Evolutionary conservation across 2,113 vertebrate species (phyloP).

Genomic region (Pomatostomus ruficeps): DNA sequence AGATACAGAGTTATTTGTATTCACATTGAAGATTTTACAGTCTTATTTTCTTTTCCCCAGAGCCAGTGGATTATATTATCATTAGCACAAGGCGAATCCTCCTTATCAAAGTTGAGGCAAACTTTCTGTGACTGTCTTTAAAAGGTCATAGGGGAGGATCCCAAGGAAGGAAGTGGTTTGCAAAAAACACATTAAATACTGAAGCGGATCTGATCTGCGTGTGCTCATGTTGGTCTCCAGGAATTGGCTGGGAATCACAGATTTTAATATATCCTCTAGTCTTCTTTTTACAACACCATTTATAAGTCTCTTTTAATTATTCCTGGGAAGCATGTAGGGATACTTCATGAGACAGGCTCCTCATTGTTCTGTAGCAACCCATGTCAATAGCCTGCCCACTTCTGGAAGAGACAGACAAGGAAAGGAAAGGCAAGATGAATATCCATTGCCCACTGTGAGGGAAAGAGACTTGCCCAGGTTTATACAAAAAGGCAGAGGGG

Average conservation of each 20-base stretch:
- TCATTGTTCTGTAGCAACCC: background rate
- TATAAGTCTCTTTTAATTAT: background rate
- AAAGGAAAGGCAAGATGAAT: rapidly evolving
- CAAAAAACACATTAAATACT: background rate
- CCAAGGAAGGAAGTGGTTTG: background rate
- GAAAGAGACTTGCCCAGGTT: background rate
- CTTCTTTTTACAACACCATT: background rate
- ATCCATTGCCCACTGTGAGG: rapidly evolving
- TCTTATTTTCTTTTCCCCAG: rapidly evolving
- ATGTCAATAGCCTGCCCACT: background rate
- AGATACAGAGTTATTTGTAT: background rate
- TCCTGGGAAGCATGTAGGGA: background rate
- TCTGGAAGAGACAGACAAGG: background rate
- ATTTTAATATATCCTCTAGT: background rate
- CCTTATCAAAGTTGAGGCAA: background rate
- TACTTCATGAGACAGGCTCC: background rate
- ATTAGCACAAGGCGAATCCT: background rate
- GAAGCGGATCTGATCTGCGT: background rate
- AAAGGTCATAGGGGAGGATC: background rate
- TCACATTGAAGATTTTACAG: background rate
- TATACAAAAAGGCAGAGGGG: background rate
- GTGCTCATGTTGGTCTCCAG: background rate
- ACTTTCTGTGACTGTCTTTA: background rate
- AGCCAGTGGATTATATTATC: background rate
- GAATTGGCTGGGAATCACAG: background rate